Evolutionary conservation across 2,888 invertebrate genomes (phyloP), one percentile per base, ranked within the genome.

Genomic region (Acleris cristana): DNA sequence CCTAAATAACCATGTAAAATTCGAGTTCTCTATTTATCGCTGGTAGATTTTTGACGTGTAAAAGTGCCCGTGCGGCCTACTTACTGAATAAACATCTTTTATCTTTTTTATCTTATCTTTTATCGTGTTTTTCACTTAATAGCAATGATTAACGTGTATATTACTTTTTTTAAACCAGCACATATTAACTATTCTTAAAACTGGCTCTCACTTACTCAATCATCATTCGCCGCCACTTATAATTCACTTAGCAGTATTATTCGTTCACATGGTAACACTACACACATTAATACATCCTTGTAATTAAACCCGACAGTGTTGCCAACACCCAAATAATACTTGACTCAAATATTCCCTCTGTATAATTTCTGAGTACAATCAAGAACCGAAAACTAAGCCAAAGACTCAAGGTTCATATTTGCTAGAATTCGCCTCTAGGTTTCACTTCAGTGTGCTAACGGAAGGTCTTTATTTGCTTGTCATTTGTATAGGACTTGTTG

Each of bases 311-410:
- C 60, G 18, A 48, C 48, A 10, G 7, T 12, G 49, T 6, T 34
- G 34, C 34, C 55, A 34, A 44, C 44, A 44, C 65, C 51, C 66
- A 56, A 61, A 61, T 57, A 55, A 66, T 62, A 66, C 61, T 56
- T 52, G 44, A 61, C 61, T 66, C 61, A 21, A 65, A 61, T 61
- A 65, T 65, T 65, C 65, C 51, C 45, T 66, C 61, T 62, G 66
- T 61, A 55, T 45, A 61, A 61, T 52, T 66, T 56, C 56, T 23
- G 26, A 40, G 59, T 16, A 60, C 59, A 55, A 60, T 60, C 59
- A 61, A 58, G 63, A 64, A 58, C 49, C 58, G 21, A 16, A 30
- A 23, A 45, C 19, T 53, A 14, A 40, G 30, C 7, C n/a, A 12
- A 3, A 14, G 6, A 10, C 8, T 26, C 19, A 60, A 40, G 49